Percentiles rank a stretch among this genome's conserved stretches.
phyloP scores from a whole-genome alignment of 2,113 vertebrate species.

The Malurus cyaneus region DNA sequence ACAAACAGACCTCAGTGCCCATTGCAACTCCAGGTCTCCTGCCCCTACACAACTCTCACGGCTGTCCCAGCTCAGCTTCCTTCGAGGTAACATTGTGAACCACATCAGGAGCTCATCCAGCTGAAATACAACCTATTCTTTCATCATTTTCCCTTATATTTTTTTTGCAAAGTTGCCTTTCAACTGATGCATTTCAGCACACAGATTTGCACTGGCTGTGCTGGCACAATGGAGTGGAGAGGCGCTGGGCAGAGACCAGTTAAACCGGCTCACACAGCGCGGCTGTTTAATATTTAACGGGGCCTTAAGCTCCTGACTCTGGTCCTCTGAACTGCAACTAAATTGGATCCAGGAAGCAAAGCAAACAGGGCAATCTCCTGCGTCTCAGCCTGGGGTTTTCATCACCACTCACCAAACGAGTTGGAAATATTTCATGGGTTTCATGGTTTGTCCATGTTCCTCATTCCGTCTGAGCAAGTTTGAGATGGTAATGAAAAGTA shows the following conservation, averaged over 20 bases:
- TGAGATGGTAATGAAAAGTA: neutral
- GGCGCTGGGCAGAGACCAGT: neutral
- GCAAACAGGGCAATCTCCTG: neutral
- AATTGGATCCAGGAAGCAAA: neutral
- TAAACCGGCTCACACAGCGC: neutral
- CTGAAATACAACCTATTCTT: neutral
- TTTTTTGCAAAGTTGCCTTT: neutral
- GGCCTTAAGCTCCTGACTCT: neutral
- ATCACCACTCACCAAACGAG: neutral
- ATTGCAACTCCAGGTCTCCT: neutral
- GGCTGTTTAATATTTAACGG: neutral
- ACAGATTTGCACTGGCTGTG: neutral
- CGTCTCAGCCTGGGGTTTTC: neutral
- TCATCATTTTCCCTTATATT: neutral
- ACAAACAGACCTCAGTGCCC: neutral
- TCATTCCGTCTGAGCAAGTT: neutral
- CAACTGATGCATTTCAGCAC: neutral
- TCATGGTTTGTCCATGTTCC: neutral
- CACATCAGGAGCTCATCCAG: neutral
- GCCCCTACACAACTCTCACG: fast-evolving
- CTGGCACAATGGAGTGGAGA: neutral
- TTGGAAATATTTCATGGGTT: neutral
- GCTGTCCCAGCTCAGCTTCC: neutral
- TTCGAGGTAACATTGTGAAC: neutral
- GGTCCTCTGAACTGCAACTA: neutral